Conservation (phyloP, 92 coral and sea anemone species). For the Epizoanthus ramosus region DNA sequence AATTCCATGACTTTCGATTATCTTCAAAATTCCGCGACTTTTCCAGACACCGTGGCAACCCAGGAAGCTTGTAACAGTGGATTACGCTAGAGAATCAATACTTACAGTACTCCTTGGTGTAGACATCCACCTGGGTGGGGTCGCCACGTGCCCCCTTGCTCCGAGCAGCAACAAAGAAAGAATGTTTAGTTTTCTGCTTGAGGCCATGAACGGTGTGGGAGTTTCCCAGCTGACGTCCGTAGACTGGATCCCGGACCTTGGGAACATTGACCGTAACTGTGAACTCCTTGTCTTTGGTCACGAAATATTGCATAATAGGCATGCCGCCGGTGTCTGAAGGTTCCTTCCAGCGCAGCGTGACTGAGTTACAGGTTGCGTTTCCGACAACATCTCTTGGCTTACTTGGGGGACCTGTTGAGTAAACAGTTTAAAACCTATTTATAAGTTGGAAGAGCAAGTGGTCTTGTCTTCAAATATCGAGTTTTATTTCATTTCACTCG, state of each 20-base stretch:
- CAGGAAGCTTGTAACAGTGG: too few species aligned
- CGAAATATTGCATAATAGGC: conserved; percentile 41
- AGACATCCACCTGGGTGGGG: not conserved
- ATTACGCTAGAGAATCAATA: not conserved
- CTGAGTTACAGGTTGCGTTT: conserved; percentile 30
- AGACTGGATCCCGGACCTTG: conserved; percentile 20
- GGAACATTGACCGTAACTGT: conserved; percentile 30
- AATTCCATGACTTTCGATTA: too few species aligned
- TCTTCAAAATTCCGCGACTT: too few species aligned
- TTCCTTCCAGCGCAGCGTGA: conserved; percentile 24
- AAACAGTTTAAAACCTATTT: not conserved
- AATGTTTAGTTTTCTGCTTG: conserved; percentile 5
- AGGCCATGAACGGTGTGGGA: conserved; percentile 22
- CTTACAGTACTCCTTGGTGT: conserved; percentile 31
- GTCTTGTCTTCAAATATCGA: too few species aligned
- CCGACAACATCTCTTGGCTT: conserved; percentile 21
- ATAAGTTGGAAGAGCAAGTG: too few species aligned
- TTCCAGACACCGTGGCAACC: too few species aligned
- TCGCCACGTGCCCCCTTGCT: conserved; percentile 28
- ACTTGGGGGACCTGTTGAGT: conserved; percentile 27
- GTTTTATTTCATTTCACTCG: too few species aligned
- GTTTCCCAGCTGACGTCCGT: conserved; percentile 34
- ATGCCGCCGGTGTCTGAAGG: conserved; percentile 26
- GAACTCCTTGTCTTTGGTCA: not conserved
- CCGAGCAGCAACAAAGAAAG: conserved; percentile 19